A percentile compares a stretch with the other conserved stretches of the same genome.
These are phyloP conservation scores for Bradypus variegatus DNA, from an alignment of 2,797 vertebrate species.

Conservation along the genomic window DNA sequence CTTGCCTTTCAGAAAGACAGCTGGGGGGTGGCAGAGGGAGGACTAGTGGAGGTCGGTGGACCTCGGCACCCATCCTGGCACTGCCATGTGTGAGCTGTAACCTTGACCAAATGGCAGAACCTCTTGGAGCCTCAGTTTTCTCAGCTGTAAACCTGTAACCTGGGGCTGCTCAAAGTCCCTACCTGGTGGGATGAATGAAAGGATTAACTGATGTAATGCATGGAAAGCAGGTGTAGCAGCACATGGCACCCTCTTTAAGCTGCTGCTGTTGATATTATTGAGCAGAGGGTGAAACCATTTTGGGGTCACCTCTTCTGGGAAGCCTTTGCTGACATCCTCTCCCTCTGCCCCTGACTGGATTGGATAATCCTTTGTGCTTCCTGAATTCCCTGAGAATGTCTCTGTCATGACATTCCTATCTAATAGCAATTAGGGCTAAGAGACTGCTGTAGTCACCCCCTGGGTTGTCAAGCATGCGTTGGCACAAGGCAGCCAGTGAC, in stretches of 20 bases:
- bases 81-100: neutral
- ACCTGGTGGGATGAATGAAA: neutral
- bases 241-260: fast-evolving
- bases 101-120: neutral
- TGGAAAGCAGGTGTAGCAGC: fast-evolving
- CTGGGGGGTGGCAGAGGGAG: fast-evolving
- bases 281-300: neutral
- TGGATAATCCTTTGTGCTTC: neutral
- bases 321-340: neutral
- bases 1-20: neutral
- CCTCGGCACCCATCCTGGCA: fast-evolving
- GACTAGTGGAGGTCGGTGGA: too few relatives aligned
- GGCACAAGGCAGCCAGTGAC: neutral
- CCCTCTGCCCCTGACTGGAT: neutral
- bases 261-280: neutral
- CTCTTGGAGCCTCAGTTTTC: neutral
- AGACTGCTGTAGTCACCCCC: fast-evolving
- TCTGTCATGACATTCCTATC: fast-evolving
- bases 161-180: neutral
- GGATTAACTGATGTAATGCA: fast-evolving
- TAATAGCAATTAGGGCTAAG: neutral
- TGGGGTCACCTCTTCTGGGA: neutral
- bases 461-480: neutral
- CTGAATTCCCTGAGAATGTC: neutral
- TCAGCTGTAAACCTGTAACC: neutral